A percentile compares a stretch with the other conserved stretches of the same genome.
phyloP scores from a whole-genome alignment of 2,113 vertebrate species.

The Charadrius vociferus region DNA sequence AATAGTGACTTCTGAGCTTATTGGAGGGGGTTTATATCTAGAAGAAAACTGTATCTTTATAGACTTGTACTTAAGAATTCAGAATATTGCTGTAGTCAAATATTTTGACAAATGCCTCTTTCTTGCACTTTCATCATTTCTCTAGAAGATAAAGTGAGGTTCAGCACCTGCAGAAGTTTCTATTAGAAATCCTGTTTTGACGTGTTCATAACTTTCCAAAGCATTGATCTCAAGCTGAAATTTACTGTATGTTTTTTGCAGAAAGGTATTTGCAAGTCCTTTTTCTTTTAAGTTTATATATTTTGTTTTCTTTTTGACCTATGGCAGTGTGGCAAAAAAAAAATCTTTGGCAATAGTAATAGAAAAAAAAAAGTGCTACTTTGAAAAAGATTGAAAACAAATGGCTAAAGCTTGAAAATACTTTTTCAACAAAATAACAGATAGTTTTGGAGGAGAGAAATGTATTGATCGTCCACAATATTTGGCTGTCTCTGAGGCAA shows the following conservation, averaged over 20 bases:
- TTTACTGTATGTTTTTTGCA: neutral
- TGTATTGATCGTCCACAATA: neutral
- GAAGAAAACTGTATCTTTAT: neutral
- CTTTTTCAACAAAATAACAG: neutral
- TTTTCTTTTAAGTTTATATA: neutral
- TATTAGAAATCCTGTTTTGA: conserved; percentile 1
- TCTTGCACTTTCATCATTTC: neutral
- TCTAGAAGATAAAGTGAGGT: conserved; percentile 13
- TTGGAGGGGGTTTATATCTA: neutral
- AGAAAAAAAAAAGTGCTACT: neutral
- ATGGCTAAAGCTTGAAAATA: neutral
- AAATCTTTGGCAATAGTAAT: neutral
- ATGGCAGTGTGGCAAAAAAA: neutral
- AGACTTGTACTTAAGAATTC: neutral
- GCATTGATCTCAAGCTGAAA: neutral
- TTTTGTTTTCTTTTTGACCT: neutral
- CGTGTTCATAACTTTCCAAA: neutral
- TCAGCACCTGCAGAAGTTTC: neutral
- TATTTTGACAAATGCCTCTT: conserved; percentile 30
- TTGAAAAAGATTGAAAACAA: neutral
- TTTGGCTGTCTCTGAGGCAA: neutral
- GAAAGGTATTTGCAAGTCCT: neutral
- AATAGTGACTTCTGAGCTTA: neutral
- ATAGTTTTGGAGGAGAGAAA: neutral
- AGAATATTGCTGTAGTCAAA: neutral